phyloP scores from a whole-genome alignment of 1,140 invertebrate genomes.

The Belonocnema kinseyi region DNA sequence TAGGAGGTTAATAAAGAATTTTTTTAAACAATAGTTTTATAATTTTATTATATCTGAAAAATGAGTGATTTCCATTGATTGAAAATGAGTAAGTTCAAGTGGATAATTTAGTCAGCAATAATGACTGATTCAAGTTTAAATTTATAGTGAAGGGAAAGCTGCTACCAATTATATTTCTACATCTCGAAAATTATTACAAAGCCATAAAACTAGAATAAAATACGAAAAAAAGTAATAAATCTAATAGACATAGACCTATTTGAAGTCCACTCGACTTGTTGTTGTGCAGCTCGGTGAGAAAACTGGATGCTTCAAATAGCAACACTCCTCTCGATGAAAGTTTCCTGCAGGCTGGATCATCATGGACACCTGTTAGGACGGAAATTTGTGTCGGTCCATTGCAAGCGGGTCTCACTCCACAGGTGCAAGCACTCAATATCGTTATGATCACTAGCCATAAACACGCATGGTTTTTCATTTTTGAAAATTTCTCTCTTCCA shows the following conservation, averaged over 20 bases:
- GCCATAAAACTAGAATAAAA: not conserved
- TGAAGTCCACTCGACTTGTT: slow-evolving; percentile 62
- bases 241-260: slow-evolving; percentile 57
- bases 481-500: not conserved
- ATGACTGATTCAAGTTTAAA: too few species aligned
- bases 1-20: too few species aligned
- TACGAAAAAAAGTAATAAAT: not conserved
- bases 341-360: slow-evolving; percentile 63
- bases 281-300: slow-evolving; percentile 65
- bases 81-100: too few species aligned
- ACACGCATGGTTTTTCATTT: slow-evolving; percentile 15
- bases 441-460: slow-evolving; percentile 52
- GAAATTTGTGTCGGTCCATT: slow-evolving; percentile 59
- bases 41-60: too few species aligned
- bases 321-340: slow-evolving; percentile 64
- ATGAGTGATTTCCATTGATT: too few species aligned
- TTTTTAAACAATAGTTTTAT: too few species aligned
- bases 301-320: slow-evolving; percentile 67
- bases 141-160: too few species aligned
- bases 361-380: slow-evolving; percentile 63
- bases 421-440: slow-evolving; percentile 65
- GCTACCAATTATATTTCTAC: too few species aligned
- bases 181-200: too few species aligned
- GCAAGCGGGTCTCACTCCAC: slow-evolving; percentile 65
- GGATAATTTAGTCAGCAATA: too few species aligned